Evolutionary conservation across 2,797 vertebrate genomes (phyloP).

Genomic region (Allobates femoralis): DNA sequence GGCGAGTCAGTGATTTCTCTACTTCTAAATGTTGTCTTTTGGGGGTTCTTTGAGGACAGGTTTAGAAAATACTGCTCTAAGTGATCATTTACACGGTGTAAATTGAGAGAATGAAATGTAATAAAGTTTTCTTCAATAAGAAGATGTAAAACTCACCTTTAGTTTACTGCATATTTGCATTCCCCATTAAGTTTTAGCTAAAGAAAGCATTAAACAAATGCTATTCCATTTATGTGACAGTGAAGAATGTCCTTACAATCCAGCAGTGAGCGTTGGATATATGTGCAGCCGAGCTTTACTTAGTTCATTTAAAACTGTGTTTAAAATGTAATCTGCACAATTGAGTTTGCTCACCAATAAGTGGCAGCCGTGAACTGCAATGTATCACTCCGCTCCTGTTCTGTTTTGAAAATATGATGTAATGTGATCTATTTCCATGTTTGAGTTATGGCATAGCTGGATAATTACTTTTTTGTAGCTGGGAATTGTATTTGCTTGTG

Average conservation of each 20-base stretch:
- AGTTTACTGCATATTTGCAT: constrained; percentile 14
- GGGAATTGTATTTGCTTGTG: constrained; percentile 36
- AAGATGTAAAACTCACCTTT: background rate
- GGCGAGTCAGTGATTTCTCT: background rate
- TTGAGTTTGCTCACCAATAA: constrained; percentile 65
- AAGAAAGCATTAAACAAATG: constrained; percentile 33
- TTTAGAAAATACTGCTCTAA: background rate
- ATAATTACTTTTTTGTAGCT: constrained; percentile 66
- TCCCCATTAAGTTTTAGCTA: constrained; percentile 27
- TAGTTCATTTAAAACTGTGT: constrained; percentile 66
- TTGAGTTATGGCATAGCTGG: constrained; percentile 52
- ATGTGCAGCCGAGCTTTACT: constrained; percentile 56
- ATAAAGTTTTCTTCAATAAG: background rate
- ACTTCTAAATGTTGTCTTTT: background rate
- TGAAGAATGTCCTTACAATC: constrained; percentile 61
- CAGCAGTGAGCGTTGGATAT: constrained; percentile 59
- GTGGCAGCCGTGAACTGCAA: constrained; percentile 61
- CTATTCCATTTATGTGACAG: constrained; percentile 53
- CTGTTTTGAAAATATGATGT: constrained; percentile 64
- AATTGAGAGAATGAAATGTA: background rate
- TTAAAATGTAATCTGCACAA: constrained; percentile 64
- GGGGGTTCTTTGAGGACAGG: background rate
- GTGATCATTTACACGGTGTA: background rate
- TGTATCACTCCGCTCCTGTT: constrained; percentile 66
- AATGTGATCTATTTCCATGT: constrained; percentile 63